Base-by-base conservation (phyloP, 2,797 vertebrate species). In the Lateolabrax maculatus region DNA sequence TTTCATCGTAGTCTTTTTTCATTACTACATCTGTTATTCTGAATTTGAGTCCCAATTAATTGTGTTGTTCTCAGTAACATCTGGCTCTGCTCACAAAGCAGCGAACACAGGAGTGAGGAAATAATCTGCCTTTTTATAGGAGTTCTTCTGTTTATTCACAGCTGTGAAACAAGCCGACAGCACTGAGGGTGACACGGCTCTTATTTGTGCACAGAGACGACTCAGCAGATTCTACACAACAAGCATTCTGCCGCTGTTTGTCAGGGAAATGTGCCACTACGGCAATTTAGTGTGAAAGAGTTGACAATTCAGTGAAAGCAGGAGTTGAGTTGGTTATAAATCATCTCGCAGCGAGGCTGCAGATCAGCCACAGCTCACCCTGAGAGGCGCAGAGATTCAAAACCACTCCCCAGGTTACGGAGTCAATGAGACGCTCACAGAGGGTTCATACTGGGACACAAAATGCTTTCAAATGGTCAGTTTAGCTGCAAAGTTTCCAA, bases 131-230 rank as follows among this genome's bases (percentile, higher is more conserved):
- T 44, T 79, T 79, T 58, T 53, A 61, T 46, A 29, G 9, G 37
- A 53, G 53, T 16, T 55, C 49, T 23, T 44, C 49, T 36, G 64
- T 61, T 41, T 60, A 25, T 51, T 55, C 49, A 9, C 66, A 48
- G 81, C 55, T 68, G 57, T 80, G 48, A 83, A 83, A 70, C 66
- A 34, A 18, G 29, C 76, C 64, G 79, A 73, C 81, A 31, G 51
- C 71, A 41, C 60, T 70, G 84, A 80, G 80, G 84, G 84, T 83
- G 87, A 82, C 78, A 65, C 57, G 1, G 39, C 76, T 60, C 49
- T 76, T 75, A 66, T 77, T 78, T 79, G 63, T 62, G 65, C 73
- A 70, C 64, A 37, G 31, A 15, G 60, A 67, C 18, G 55, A 74
- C 75, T 81, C 85, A 74, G 79, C 79, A 67, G 29, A 60, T 75